These are phyloP conservation scores for Arctia plantaginis DNA, from an alignment of 2,888 invertebrate genomes.

Conservation along the genomic window DNA sequence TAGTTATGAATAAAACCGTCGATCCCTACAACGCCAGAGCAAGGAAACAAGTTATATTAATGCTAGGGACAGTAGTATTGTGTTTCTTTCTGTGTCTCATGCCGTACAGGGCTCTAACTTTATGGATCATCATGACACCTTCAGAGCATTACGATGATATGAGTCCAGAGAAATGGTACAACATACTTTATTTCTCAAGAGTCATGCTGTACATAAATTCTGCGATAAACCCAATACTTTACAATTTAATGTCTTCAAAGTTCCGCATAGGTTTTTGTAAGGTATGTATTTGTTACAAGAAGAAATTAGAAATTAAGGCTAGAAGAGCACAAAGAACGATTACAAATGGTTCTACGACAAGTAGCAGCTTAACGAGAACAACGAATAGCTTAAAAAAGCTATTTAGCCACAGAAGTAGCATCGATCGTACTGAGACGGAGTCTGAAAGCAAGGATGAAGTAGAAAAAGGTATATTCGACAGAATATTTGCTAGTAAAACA, in stretches of 20 bases:
- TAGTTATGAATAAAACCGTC: slow-evolving; percentile 90
- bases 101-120: slow-evolving; percentile 93
- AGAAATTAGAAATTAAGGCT: slow-evolving; percentile 74
- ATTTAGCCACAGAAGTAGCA: slow-evolving; percentile 77
- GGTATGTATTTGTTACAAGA: slow-evolving; percentile 87
- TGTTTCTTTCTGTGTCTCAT: slow-evolving; percentile 95
- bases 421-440: slow-evolving; percentile 76
- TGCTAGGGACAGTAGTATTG: slow-evolving; percentile 94
- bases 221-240: slow-evolving; percentile 96
- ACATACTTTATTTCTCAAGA: slow-evolving; percentile 93
- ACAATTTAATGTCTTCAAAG: slow-evolving; percentile 96
- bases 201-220: slow-evolving; percentile 96
- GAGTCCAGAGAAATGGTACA: slow-evolving; percentile 93
- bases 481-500: slow-evolving; percentile 71
- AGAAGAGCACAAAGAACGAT: slow-evolving; percentile 82
- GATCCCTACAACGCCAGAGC: slow-evolving; percentile 90
- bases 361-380: slow-evolving; percentile 87
- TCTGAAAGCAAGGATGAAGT: slow-evolving; percentile 67
- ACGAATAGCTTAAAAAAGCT: slow-evolving; percentile 86
- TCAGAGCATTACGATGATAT: slow-evolving; percentile 89
- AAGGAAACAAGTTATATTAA: slow-evolving; percentile 93
- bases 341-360: slow-evolving; percentile 87
- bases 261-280: slow-evolving; percentile 93
- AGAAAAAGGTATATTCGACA: slow-evolving; percentile 69
- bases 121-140: slow-evolving; percentile 93